These are phyloP conservation scores for Hemichromis elongatus DNA, from an alignment of 2,113 vertebrate genomes.

Conservation along the genomic window DNA sequence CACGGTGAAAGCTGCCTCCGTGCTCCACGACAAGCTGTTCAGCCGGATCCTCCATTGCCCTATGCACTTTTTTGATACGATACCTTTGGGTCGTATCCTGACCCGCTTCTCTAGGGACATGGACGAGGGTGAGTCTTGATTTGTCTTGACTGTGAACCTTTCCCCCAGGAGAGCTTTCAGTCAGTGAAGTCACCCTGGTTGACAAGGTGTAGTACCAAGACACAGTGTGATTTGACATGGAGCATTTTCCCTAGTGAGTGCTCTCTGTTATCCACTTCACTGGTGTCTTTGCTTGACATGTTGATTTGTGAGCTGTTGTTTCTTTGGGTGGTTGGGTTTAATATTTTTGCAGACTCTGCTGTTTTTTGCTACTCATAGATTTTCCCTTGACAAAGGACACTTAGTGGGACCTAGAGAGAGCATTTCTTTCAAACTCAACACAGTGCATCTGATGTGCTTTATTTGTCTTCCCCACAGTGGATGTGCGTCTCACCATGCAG, in stretches of 20 bases:
- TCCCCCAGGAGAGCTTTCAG: slow-evolving; percentile 30
- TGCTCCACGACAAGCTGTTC: slow-evolving; percentile 78
- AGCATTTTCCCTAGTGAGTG: slow-evolving; percentile 5
- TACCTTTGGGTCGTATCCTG: slow-evolving; percentile 79
- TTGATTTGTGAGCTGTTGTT: background rate
- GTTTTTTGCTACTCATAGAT: background rate
- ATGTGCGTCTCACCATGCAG: slow-evolving; percentile 77
- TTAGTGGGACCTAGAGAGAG: background rate
- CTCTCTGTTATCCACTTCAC: slow-evolving; percentile 20
- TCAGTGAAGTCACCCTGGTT: slow-evolving; percentile 35
- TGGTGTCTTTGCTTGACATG: slow-evolving; percentile 24
- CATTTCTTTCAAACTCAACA: background rate
- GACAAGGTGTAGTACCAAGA: slow-evolving; percentile 39
- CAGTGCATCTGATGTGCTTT: background rate
- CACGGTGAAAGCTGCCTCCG: slow-evolving; percentile 74
- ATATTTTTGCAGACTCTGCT: background rate
- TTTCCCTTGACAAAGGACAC: background rate
- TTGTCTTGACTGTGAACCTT: slow-evolving; percentile 32
- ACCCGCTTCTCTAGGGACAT: slow-evolving; percentile 82
- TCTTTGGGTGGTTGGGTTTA: background rate
- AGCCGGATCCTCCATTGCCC: slow-evolving; percentile 71
- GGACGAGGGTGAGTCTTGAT: slow-evolving; percentile 77
- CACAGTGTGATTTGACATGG: slow-evolving; percentile 27
- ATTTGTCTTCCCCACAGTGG: slow-evolving; percentile 63
- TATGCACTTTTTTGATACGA: slow-evolving; percentile 80